Conservation (phyloP, 2,113 vertebrate genomes). For the Poicephalus meyeri region DNA sequence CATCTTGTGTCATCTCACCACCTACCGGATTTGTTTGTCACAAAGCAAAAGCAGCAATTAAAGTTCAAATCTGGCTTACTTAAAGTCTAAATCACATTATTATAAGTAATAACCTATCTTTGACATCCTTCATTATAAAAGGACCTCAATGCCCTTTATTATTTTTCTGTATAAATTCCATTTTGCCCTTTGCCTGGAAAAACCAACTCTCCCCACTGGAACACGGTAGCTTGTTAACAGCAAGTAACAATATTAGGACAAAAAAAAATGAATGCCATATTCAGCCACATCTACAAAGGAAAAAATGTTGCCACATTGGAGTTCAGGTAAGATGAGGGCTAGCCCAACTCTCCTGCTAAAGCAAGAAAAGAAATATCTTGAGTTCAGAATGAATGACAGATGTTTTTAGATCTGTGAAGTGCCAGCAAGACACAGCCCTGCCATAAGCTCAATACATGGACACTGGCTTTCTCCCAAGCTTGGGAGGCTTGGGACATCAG, state of each 20-base stretch:
- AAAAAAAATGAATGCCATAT: not conserved
- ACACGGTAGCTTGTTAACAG: not conserved
- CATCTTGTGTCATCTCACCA: not conserved
- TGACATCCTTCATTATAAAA: not conserved
- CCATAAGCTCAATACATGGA: not conserved
- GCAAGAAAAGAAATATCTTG: accelerated
- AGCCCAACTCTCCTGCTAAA: not conserved
- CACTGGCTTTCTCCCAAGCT: not conserved
- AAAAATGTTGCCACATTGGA: not conserved
- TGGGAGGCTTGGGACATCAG: not conserved
- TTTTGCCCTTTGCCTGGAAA: not conserved
- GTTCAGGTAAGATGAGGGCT: not conserved
- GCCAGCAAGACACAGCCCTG: not conserved
- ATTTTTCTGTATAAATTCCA: not conserved
- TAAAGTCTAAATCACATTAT: not conserved
- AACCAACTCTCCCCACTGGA: not conserved
- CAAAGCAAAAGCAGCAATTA: not conserved
- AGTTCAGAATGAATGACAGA: not conserved
- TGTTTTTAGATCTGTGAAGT: not conserved
- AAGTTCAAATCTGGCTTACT: not conserved
- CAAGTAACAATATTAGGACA: not conserved
- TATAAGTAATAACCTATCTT: not conserved
- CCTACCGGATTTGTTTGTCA: not conserved
- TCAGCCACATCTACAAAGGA: not conserved
- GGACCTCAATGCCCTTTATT: not conserved